A percentile compares a stretch with the other conserved stretches of the same genome.
Conservation (phyloP, 53 echinoderm and acorn worm genomes). For the Temnopleurus reevesii region DNA sequence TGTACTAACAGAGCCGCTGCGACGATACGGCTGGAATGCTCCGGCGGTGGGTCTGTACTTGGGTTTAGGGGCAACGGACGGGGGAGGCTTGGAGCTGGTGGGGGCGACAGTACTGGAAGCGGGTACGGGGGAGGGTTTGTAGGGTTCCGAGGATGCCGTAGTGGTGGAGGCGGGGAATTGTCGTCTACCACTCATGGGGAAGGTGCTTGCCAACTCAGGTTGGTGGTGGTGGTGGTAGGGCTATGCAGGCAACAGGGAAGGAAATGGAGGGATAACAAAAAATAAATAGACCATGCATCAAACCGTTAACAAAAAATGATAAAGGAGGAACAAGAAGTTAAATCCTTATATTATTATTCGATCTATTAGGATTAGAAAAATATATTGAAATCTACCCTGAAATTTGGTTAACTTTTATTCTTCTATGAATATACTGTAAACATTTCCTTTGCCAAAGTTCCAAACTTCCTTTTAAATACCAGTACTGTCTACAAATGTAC, state of each 20-base stretch:
- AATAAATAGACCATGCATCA: slow-evolving; percentile 9
- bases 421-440: too few species aligned
- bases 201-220: slow-evolving; percentile 23
- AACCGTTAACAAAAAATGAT: too few species aligned
- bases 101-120: slow-evolving; percentile 2
- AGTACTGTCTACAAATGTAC: too few species aligned
- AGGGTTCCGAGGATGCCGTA: neutral
- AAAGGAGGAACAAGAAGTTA: too few species aligned
- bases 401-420: too few species aligned
- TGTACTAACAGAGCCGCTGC: slow-evolving; percentile 58
- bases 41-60: slow-evolving; percentile 73
- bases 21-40: slow-evolving; percentile 72
- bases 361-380: too few species aligned
- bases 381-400: too few species aligned
- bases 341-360: too few species aligned
- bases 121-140: slow-evolving; percentile 39
- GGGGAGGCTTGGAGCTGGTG: slow-evolving; percentile 54
- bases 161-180: neutral
- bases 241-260: neutral
- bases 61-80: slow-evolving; percentile 80
- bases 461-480: too few species aligned
- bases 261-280: neutral
- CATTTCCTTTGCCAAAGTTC: too few species aligned
- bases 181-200: slow-evolving; percentile 22
- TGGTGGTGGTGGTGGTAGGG: neutral